phyloP scores from a whole-genome alignment of 2,113 vertebrate genomes.

The Nycticebus coucang region DNA sequence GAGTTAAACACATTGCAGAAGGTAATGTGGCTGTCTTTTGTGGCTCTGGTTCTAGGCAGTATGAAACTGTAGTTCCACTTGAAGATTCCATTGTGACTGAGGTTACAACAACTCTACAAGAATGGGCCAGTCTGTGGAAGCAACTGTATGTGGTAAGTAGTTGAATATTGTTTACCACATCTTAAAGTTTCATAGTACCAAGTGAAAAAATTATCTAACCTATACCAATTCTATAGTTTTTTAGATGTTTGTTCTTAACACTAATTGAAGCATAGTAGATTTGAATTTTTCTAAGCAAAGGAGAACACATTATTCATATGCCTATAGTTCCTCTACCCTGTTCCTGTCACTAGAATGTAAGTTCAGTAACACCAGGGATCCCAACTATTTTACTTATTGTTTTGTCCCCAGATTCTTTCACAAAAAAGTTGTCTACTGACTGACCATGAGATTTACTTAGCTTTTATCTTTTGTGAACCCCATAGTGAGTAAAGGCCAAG shows the following conservation, averaged over 20 bases:
- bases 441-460: background rate
- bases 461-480: slow-evolving; percentile 1
- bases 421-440: background rate
- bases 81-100: slow-evolving; percentile 96
- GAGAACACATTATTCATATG: background rate
- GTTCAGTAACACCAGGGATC: background rate
- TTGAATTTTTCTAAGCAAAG: background rate
- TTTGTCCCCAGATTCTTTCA: background rate
- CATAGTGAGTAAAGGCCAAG: background rate
- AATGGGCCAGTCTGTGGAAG: slow-evolving; percentile 97
- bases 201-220: background rate
- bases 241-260: slow-evolving; percentile 41
- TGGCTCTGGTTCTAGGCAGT: slow-evolving; percentile 86
- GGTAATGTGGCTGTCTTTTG: slow-evolving; percentile 47
- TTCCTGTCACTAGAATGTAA: background rate
- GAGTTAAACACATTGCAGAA: slow-evolving; percentile 20
- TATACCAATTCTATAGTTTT: slow-evolving; percentile 20
- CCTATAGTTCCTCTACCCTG: background rate
- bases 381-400: background rate
- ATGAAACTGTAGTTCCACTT: slow-evolving; percentile 94
- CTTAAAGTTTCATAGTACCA: slow-evolving; percentile 15
- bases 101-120: slow-evolving; percentile 95
- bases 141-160: slow-evolving; percentile 97
- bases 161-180: background rate
- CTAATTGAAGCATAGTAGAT: background rate